Base-by-base conservation (phyloP, 2,797 vertebrate species). In the Rhinichthys osculus region DNA sequence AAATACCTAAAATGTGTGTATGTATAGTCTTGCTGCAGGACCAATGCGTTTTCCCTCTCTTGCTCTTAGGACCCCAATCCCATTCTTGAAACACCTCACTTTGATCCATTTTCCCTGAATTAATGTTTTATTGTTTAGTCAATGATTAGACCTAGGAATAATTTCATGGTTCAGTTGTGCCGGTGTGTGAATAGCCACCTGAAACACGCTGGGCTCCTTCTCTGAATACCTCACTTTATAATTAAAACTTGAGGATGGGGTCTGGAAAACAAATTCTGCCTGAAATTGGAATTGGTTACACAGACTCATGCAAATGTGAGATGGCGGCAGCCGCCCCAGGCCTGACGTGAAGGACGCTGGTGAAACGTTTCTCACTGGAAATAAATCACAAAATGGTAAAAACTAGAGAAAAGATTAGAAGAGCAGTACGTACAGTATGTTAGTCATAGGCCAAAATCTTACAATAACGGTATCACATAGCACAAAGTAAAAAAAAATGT, bases 81-180 rank as follows among this genome's bases (percentile, higher is more conserved):
- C 38, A 82, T 86, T 87, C 67, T 33, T 78, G 66, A 90, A 50
- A 57, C 81, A 87, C 81, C 81, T 87, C 81, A 77, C 88, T 89
- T 86, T 87, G 87, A 87, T 87, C 81, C 79, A 89, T 89, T 89
- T 90, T 90, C 81, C 82, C 85, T 86, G 87, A 91, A 90, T 86
- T 88, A 90, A 90, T 91, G 86, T 88, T 90, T 88, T 89, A 91
- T 90, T 90, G 91, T 92, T 91, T 89, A 90, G 89, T 87, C 89
- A 89, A 88, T 89, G 90, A 90, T 91, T 91, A 90, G 87, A 88
- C 86, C 85, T 33, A 52, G 67, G 86, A 90, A 91, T 90, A 89
- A 91, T 90, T 91, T 91, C 87, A 90, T 69, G 89, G 82, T 88
- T 90, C 88, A 87, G 78, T 81, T 87, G 79, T 47, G 50, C 35